Evolutionary conservation across 1,140 invertebrate genomes (phyloP).

Genomic region (Procambarus clarkii): DNA sequence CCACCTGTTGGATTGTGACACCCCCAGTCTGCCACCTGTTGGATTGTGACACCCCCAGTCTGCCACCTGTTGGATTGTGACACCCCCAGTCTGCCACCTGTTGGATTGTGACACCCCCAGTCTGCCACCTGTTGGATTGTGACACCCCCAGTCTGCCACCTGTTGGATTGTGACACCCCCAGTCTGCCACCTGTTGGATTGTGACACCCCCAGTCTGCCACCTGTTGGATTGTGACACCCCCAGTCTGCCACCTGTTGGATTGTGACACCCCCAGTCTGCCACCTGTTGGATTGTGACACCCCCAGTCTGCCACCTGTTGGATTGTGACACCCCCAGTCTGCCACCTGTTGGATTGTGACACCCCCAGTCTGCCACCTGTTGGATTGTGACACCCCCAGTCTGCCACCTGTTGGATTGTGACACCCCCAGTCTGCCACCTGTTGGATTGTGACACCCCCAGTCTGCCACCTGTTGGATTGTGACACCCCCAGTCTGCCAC

Average conservation of each 20-base stretch:
- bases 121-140: background rate
- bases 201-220: background rate
- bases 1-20: background rate
- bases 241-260: background rate
- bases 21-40: background rate
- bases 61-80: background rate
- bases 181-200: background rate
- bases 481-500: too few relatives aligned
- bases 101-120: too few relatives aligned
- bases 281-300: slow-evolving; percentile 5
- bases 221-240: background rate
- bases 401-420: too few relatives aligned
- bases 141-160: background rate
- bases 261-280: background rate
- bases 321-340: background rate
- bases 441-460: too few relatives aligned
- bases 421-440: too few relatives aligned
- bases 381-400: background rate
- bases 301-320: background rate
- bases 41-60: background rate
- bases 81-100: too few relatives aligned
- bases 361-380: too few relatives aligned
- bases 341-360: background rate
- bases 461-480: too few relatives aligned
- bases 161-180: background rate